Conservation (phyloP, 2,113 vertebrate species). For the Passer montanus region DNA sequence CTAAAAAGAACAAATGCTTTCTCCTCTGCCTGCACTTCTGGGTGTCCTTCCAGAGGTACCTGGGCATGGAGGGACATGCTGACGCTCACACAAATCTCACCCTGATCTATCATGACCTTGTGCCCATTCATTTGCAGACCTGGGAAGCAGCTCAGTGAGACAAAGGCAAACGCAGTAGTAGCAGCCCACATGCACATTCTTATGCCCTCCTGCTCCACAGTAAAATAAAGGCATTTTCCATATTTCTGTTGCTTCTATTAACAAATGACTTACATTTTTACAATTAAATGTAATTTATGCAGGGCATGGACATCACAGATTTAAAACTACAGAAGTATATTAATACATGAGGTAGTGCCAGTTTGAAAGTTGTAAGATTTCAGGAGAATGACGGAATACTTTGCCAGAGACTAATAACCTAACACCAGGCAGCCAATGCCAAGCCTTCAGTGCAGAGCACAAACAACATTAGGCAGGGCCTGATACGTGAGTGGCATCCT, state of each 20-base stretch:
- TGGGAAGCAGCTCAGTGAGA: background rate
- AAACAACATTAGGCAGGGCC: background rate
- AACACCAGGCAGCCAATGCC: background rate
- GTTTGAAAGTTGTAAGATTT: background rate
- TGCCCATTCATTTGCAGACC: background rate
- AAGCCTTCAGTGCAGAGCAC: background rate
- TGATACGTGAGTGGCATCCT: rapidly evolving
- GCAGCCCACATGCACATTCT: background rate
- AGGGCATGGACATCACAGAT: background rate
- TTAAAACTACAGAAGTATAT: background rate
- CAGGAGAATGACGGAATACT: background rate
- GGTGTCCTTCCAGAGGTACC: background rate
- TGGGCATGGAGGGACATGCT: rapidly evolving
- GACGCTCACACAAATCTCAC: background rate
- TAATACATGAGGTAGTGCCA: background rate
- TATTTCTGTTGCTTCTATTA: background rate
- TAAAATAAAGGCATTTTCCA: background rate
- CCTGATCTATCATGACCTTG: background rate
- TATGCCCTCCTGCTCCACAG: background rate
- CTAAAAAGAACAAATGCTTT: background rate
- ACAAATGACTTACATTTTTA: background rate
- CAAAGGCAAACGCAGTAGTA: background rate
- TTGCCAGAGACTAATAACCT: background rate
- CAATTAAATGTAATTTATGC: background rate
- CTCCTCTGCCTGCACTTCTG: background rate